Conservation (phyloP, 2,888 invertebrate genomes). For the Conops quadrifasciatus region DNA sequence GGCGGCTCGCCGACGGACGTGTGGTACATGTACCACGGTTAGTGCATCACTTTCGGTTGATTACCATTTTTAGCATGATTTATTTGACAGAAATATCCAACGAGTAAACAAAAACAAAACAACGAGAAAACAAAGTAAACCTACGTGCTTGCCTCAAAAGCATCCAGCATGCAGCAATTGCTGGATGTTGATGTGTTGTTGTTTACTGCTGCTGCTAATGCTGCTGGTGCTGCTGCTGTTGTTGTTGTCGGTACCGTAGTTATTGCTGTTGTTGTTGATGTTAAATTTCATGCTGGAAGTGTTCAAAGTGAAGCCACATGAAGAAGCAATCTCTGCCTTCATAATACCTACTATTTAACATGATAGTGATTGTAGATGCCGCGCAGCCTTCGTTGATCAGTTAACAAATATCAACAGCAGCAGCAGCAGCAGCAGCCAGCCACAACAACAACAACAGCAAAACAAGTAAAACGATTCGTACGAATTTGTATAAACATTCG, state of each 20-base stretch:
- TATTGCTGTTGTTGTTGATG: slow-evolving; percentile 7
- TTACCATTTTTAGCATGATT: slow-evolving; percentile 36
- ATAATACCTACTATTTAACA: slow-evolving; percentile 34
- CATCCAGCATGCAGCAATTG: slow-evolving; percentile 12
- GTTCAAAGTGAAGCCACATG: slow-evolving; percentile 1
- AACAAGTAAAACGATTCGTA: background rate
- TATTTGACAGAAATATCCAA: slow-evolving; percentile 27
- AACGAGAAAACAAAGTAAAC: slow-evolving; percentile 1
- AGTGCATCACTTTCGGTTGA: slow-evolving; percentile 34
- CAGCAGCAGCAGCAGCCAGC: slow-evolving; percentile 10
- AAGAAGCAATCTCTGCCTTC: slow-evolving; percentile 26
- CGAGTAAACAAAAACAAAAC: slow-evolving; percentile 20
- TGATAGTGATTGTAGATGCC: slow-evolving; percentile 16
- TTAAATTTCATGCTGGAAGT: no score
- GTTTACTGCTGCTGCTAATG: background rate
- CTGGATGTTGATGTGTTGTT: background rate
- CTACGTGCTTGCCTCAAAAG: no score
- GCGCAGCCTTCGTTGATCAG: slow-evolving; percentile 10
- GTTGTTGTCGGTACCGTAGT: slow-evolving; percentile 2
- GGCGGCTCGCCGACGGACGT: background rate
- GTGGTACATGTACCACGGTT: background rate
- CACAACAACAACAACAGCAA: slow-evolving; percentile 18
- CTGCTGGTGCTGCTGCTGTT: background rate
- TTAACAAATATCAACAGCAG: slow-evolving; percentile 21
- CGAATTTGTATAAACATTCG: slow-evolving; percentile 29